These are phyloP conservation scores for Eutrigla gurnardus DNA, from an alignment of 2,797 vertebrate species.

Conservation along the genomic window DNA sequence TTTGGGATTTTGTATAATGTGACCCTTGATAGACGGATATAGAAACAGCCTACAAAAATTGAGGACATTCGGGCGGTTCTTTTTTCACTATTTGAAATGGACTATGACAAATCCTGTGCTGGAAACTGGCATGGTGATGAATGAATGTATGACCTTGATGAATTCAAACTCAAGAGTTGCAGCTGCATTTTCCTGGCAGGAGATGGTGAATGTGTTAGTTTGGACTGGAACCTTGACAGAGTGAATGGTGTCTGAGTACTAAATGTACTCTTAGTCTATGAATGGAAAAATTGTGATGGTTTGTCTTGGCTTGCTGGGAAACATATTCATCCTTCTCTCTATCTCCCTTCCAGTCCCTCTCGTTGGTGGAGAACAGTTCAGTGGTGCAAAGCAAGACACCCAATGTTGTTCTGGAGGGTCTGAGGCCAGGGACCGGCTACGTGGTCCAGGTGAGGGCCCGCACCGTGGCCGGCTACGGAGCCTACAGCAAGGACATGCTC, in stretches of 20 bases:
- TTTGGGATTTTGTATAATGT: background rate
- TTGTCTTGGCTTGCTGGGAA: constrained; percentile 15
- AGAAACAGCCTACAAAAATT: background rate
- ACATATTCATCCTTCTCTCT: constrained; percentile 30
- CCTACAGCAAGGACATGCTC: constrained; percentile 96
- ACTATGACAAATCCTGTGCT: background rate
- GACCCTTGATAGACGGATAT: background rate
- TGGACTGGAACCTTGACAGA: constrained; percentile 19
- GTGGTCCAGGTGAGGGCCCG: constrained; percentile 94
- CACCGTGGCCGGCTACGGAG: constrained; percentile 91
- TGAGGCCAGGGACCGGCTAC: constrained; percentile 90
- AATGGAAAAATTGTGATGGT: constrained; percentile 18
- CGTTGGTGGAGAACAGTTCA: constrained; percentile 89
- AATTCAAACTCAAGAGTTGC: constrained; percentile 5
- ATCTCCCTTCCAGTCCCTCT: constrained; percentile 83
- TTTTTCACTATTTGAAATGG: background rate
- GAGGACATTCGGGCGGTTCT: background rate
- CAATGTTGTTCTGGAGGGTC: constrained; percentile 89
- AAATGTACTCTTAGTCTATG: constrained; percentile 29
- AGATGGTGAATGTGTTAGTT: constrained; percentile 30
- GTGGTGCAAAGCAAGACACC: constrained; percentile 90
- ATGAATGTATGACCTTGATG: background rate
- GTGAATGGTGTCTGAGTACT: constrained; percentile 31
- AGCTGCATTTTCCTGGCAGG: constrained; percentile 6
- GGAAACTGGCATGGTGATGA: background rate